Base-by-base conservation (phyloP, 2,888 invertebrate species). In the Eremobia ochroleuca region DNA sequence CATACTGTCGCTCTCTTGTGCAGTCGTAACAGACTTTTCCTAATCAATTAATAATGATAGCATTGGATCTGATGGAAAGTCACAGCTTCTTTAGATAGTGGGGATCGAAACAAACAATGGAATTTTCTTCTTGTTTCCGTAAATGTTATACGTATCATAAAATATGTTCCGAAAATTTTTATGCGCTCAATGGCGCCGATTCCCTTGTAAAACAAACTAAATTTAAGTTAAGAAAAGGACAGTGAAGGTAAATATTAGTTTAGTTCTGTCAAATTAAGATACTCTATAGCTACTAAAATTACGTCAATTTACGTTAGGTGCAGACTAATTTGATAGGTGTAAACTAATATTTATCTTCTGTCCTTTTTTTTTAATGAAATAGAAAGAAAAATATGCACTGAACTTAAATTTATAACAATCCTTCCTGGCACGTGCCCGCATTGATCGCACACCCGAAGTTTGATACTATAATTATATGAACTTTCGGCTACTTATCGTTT, bases 11-110 rank as follows among this genome's bases (percentile, higher is more conserved):
- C 28, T 67, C 67, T 43, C 59, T 80, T 72, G 67, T 83, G 68
- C 43, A 67, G 52, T 58, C 52, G 28, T 68, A 68, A 73, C 21
- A 59, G 46, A 40, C 21, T 69, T 68, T 70, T 76, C n/a, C 66
- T 70, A 28, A 31, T 72, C 2, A 74, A 66, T 77, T 43, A 62
- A 49, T 76, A 70, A 40, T 66, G 31, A 76, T 75, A 61, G 21
- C 13, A 46, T 64, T 67, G n/a, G 25, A 37, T n/a, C 55, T 64
- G 37, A 21, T 62, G 68, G 77, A 73, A 85, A 76, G 70, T 65
- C 13, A 61, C 62, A 2, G 52, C 13, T 65, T 18, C 40, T 62
- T 72, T 79, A 74, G 13, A 58, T 31, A 25, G 25, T n/a, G n/a
- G 13, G 25, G 15, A 59, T 67, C 3, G 21, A 66, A 31, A 55